Evolutionary conservation across 2,797 vertebrate species (phyloP).

Genomic region (Vipera ursinii): DNA sequence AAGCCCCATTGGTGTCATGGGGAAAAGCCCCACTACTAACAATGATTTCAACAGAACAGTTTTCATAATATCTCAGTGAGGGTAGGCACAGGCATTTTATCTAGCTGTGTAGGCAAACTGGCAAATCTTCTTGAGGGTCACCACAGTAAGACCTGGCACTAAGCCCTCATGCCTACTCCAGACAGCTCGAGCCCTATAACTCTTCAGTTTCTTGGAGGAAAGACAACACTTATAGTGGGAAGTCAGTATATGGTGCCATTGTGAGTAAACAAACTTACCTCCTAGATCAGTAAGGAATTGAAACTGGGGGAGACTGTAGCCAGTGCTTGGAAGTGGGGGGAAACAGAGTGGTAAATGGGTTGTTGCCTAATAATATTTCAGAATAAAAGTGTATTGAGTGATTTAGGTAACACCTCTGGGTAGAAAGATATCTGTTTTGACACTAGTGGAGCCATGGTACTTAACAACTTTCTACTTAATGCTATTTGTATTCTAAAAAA

Average conservation of each 20-base stretch:
- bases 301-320: background rate
- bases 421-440: background rate
- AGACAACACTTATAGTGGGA: background rate
- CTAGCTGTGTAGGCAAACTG: background rate
- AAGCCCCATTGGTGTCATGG: background rate
- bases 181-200: background rate
- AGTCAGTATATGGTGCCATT: background rate
- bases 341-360: background rate
- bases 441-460: background rate
- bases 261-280: background rate
- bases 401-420: background rate
- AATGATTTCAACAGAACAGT: background rate
- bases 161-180: background rate
- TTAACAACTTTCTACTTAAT: background rate
- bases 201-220: background rate
- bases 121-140: background rate
- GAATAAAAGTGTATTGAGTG: background rate
- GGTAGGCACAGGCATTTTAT: background rate
- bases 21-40: background rate
- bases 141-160: background rate
- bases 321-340: background rate
- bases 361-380: background rate
- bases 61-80: background rate
- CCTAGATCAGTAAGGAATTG: background rate
- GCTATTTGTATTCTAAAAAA: background rate